phyloP scores from a whole-genome alignment of 2,113 vertebrate species.

The Glaucidium brasilianum region DNA sequence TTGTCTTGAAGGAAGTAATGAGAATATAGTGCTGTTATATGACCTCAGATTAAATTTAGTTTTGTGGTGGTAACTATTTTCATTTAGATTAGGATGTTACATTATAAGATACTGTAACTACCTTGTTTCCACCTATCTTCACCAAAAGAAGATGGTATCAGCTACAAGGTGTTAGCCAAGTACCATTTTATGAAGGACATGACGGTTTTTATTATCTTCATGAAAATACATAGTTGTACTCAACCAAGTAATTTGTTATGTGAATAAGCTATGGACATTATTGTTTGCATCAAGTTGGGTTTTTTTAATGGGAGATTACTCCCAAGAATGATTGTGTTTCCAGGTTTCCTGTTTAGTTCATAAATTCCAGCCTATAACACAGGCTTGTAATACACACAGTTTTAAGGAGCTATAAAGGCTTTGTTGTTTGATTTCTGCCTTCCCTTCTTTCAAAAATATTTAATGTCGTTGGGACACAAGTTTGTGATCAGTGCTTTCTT shows the following conservation, averaged over 20 bases:
- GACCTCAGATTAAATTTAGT: background rate
- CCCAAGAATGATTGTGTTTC: background rate
- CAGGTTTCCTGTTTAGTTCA: background rate
- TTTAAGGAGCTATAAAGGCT: background rate
- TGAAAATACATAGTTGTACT: background rate
- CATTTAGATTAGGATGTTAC: background rate
- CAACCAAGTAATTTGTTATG: background rate
- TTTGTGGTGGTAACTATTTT: background rate
- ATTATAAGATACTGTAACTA: background rate
- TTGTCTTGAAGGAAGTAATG: background rate
- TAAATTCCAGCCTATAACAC: background rate
- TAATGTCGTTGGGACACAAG: background rate
- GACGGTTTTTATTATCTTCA: background rate
- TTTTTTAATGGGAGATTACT: background rate
- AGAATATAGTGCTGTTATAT: background rate
- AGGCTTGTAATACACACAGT: background rate
- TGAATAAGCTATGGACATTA: background rate
- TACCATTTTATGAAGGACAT: background rate
- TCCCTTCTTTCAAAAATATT: background rate
- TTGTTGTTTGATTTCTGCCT: background rate
- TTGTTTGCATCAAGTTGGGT: background rate
- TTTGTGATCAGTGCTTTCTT: background rate
- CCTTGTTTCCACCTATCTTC: background rate
- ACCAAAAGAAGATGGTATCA: background rate
- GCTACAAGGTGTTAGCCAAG: background rate